Evolutionary conservation across 2,888 invertebrate species (phyloP), one percentile per base, ranked within the genome.

Genomic region (Apantesis nais): DNA sequence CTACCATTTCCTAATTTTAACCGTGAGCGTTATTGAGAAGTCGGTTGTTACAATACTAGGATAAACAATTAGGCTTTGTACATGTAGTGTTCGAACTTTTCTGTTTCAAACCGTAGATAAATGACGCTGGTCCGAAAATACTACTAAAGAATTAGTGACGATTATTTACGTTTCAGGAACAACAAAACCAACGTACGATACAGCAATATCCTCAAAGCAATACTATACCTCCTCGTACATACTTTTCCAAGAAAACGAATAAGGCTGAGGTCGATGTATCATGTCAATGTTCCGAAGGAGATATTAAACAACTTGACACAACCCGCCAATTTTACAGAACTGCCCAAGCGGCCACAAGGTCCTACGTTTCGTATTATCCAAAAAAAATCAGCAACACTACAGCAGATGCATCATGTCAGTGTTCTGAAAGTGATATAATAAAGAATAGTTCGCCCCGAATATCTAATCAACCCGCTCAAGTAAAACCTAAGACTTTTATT

Each of bases 391-490:
- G n/a, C 22, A 41, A 41, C 44, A 60, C n/a, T 16, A 31, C 34
- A 44, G 25, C 41, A 12, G 34, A 68, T 12, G 25, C n/a, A 14
- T 48, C 44, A 62, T 39, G 68, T 68, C 62, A 55, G 41, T 68
- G 62, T 39, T 67, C 48, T 48, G 48, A 48, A 25, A 29, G 41
- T 55, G 41, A 29, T 61, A 11, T 67, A n/a, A 2, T n/a, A 44
- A 29, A 37, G 22, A 29, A 31, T 7, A 16, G 16, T 0, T 39
- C 44, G 19, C 22, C 44, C 16, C 25, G 7, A 29, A 14, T 22
- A 7, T 16, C 19, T 14, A 41, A 44, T 3, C 39, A 29, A 61
- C 29, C 31, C 2, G 19, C 39, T 67, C 29, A 62, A 62, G 39
- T 41, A 29, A 41, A 55, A n/a, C 19, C 41, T 41, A 7, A n/a